A percentile compares a stretch with the other conserved stretches of the same genome.
Evolutionary conservation across 2,113 vertebrate genomes (phyloP).

Genomic region (Tringa solitaria): DNA sequence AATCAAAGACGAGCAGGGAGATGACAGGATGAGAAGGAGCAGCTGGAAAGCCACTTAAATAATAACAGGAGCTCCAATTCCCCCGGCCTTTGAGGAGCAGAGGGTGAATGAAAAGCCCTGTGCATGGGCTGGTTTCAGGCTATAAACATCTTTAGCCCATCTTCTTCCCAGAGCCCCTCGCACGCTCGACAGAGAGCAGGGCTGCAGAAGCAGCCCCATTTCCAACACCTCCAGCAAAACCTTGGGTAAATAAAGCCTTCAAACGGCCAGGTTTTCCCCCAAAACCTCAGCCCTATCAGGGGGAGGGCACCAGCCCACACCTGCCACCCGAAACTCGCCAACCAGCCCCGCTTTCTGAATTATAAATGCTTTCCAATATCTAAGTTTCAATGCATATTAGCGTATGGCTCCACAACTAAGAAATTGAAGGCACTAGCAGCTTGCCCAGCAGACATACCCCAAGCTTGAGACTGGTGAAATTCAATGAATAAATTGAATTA

Average conservation of each 20-base stretch:
- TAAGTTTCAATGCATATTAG: neutral
- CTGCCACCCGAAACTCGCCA: neutral
- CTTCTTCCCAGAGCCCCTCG: neutral
- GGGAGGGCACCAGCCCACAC: neutral
- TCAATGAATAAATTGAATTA: constrained; percentile 42
- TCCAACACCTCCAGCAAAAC: neutral
- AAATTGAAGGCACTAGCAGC: constrained; percentile 10
- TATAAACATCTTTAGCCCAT: neutral
- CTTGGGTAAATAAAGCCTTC: neutral
- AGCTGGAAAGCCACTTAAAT: constrained; percentile 16
- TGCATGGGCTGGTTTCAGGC: neutral
- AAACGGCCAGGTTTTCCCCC: fast-evolving
- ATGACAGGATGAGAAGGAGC: neutral
- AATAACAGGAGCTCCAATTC: neutral
- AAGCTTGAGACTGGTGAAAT: neutral
- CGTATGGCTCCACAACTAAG: neutral
- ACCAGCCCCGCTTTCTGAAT: neutral
- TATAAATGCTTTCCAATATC: neutral
- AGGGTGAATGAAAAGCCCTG: neutral
- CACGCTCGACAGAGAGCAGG: neutral
- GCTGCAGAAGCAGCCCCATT: neutral
- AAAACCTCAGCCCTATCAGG: neutral
- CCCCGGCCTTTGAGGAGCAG: neutral
- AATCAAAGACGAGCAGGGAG: neutral
- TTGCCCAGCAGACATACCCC: neutral